Conservation (phyloP, 1,140 invertebrate genomes). For the Drosophila cardini region DNA sequence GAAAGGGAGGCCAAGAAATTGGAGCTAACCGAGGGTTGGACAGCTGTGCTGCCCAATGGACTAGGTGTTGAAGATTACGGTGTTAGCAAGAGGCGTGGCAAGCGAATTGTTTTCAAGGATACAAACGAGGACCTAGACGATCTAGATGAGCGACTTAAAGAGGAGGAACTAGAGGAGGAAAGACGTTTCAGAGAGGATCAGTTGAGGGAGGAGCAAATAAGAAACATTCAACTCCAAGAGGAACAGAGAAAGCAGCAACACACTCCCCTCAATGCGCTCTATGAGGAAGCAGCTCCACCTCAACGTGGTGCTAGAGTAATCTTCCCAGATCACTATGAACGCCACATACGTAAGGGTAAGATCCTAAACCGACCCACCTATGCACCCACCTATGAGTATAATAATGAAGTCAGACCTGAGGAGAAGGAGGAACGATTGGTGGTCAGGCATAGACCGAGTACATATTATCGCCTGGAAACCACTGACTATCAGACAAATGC, state of each 20-base stretch:
- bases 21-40: slow-evolving; percentile 53
- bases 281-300: slow-evolving; percentile 63
- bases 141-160: slow-evolving; percentile 18
- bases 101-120: slow-evolving; percentile 69
- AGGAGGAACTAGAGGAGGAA: slow-evolving; percentile 21
- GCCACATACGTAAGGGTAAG: slow-evolving; percentile 66
- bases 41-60: slow-evolving; percentile 61
- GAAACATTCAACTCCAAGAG: slow-evolving; percentile 21
- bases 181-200: slow-evolving; percentile 9
- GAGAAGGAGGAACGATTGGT: slow-evolving; percentile 66
- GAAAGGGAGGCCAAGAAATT: slow-evolving; percentile 45
- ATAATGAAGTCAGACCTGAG: slow-evolving; percentile 28
- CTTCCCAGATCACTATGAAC: slow-evolving; percentile 74
- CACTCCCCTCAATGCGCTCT: slow-evolving; percentile 58
- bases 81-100: slow-evolving; percentile 56
- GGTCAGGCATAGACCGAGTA: slow-evolving; percentile 56
- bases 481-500: slow-evolving; percentile 19
- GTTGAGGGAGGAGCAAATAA: slow-evolving; percentile 10
- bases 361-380: slow-evolving; percentile 74
- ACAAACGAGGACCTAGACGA: slow-evolving; percentile 60
- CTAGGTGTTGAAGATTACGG: slow-evolving; percentile 43
- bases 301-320: slow-evolving; percentile 67
- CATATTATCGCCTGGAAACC: slow-evolving; percentile 54
- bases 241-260: slow-evolving; percentile 9
- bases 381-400: slow-evolving; percentile 67